Evolutionary conservation across 1,140 invertebrate genomes (phyloP), one percentile per base, ranked within the genome.

Genomic region (Thaumetopoea pityocampa): DNA sequence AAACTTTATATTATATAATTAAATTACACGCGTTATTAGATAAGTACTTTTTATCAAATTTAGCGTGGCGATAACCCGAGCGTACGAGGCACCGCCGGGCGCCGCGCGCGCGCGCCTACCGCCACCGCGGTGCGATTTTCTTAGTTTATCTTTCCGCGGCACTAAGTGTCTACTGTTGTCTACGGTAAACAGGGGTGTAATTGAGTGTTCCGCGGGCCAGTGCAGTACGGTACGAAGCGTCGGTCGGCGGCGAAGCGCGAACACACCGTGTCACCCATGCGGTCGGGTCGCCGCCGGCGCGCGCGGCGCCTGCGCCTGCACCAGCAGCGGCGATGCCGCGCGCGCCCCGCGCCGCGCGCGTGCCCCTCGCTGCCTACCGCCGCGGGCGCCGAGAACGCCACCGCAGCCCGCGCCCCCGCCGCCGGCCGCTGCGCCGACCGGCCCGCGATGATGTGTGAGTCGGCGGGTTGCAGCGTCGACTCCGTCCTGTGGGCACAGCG

Each of bases 201-300:
- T n/a, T n/a, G n/a, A n/a, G n/a, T n/a, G n/a, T n/a, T n/a, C n/a
- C n/a, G n/a, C n/a, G n/a, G n/a, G n/a, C n/a, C n/a, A n/a, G n/a
- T n/a, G n/a, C 8, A 24, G 1, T 28, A 5, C 7, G 2, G 12
- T 28, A 28, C 30, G 58, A 67, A 77, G 71, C 74, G 71, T 64
- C 74, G 66, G 53, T 41, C 12, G 51, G 58, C 60, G 63, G 56
- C 57, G 51, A 56, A 53, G 29, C 58, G 63, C 45, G 67, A 62
- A 82, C 78, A 82, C 72, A 82, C 78, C 78, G 59, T 79, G 78
- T 82, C 79, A 82, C 78, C 78, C 74, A 74, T 78, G 72, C 73
- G 70, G 36, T 67, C 57, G 67, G 65, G 38, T 49, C 77, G 74
- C 62, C 70, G 71, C 40, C 71, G 72, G 65, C 67, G 63, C 57